A percentile compares a stretch with the other conserved stretches of the same genome.
Evolutionary conservation across 2,113 vertebrate genomes (phyloP).

Genomic region (Ranitomeya imitator): DNA sequence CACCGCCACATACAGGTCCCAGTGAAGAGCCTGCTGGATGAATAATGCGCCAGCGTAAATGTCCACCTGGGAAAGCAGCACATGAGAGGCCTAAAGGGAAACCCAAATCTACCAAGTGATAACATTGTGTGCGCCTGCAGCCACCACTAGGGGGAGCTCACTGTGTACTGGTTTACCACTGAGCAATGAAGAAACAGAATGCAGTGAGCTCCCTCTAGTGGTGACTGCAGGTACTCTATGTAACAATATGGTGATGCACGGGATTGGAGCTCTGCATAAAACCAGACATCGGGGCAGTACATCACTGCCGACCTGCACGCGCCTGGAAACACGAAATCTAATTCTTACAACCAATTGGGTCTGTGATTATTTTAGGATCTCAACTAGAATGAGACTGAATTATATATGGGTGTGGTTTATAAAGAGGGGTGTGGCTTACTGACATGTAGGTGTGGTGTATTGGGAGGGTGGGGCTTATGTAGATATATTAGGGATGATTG

Average conservation of each 20-base stretch:
- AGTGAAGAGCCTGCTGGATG: constrained; percentile 90
- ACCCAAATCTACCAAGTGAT: neutral
- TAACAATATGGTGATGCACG: neutral
- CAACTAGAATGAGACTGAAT: too few species aligned
- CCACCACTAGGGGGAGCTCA: neutral
- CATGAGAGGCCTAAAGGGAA: neutral
- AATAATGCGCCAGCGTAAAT: constrained; percentile 96
- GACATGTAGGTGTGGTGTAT: too few species aligned
- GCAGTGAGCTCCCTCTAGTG: neutral
- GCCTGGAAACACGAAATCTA: too few species aligned
- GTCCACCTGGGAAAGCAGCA: constrained; percentile 79
- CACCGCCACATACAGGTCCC: constrained; percentile 90
- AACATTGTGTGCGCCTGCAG: neutral
- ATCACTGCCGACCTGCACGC: too few species aligned
- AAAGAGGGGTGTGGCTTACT: neutral
- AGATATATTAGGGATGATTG: neutral
- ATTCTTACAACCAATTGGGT: too few species aligned
- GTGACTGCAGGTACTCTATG: neutral
- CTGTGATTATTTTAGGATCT: too few species aligned
- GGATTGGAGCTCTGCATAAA: neutral
- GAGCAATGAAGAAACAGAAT: neutral
- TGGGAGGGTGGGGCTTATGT: too few species aligned
- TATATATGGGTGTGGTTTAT: too few species aligned
- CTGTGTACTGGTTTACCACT: neutral
- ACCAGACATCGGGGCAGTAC: too few species aligned